Evolutionary conservation across 1,140 invertebrate genomes (phyloP).

Genomic region (Grapholita molesta): DNA sequence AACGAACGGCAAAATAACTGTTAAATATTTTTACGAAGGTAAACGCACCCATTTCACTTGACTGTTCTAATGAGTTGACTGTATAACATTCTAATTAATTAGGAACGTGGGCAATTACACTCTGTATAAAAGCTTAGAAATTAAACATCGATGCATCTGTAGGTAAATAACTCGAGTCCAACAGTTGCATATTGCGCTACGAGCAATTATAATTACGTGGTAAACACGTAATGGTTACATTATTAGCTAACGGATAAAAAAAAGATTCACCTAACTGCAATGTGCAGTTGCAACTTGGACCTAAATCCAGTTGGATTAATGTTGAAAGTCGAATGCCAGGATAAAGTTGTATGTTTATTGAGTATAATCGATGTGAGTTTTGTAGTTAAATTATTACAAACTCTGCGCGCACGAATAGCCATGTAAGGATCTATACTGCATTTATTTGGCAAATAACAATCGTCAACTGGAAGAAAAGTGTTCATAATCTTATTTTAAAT

Average conservation of each 20-base stretch:
- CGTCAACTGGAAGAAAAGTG: too few relatives aligned
- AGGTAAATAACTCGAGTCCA: not conserved
- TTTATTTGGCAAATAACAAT: too few relatives aligned
- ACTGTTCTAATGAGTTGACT: not conserved
- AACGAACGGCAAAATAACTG: not conserved
- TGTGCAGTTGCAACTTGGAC: not conserved
- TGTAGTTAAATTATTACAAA: not conserved
- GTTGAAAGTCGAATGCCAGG: not conserved
- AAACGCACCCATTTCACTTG: not conserved
- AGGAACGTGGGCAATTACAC: not conserved
- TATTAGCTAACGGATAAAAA: not conserved
- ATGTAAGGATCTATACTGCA: too few relatives aligned
- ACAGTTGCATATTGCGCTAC: not conserved
- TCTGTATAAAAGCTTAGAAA: too few relatives aligned
- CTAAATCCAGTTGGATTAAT: not conserved
- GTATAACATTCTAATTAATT: not conserved
- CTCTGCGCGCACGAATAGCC: not conserved
- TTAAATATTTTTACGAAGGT: not conserved
- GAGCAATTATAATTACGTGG: constrained; percentile 1
- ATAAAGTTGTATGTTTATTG: not conserved
- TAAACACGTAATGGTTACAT: constrained; percentile 6
- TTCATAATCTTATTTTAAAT: too few relatives aligned
- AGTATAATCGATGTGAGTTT: not conserved
- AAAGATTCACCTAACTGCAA: not conserved
- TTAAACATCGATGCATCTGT: not conserved